Conservation (phyloP, 2,797 vertebrate species). For the Microtus agrestis region DNA sequence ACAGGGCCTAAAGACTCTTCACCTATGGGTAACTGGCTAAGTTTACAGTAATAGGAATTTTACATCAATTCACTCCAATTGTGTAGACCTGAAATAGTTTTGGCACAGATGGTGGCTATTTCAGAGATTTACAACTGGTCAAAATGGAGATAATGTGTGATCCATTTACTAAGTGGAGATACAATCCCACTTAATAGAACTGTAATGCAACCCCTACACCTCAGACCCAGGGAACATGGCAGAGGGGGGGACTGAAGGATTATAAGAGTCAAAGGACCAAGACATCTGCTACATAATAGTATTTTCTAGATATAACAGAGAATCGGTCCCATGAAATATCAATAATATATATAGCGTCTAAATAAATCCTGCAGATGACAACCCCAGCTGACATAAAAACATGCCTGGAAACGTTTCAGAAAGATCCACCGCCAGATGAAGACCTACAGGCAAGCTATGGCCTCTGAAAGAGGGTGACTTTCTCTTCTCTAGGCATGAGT, state of each 20-base stretch:
- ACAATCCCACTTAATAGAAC: not conserved
- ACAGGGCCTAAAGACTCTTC: not conserved
- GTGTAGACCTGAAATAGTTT: not conserved
- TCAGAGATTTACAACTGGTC: no score
- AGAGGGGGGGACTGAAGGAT: not conserved
- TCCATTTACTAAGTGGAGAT: no score
- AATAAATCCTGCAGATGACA: not conserved
- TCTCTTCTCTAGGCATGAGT: not conserved
- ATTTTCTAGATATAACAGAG: no score
- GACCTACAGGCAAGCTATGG: not conserved
- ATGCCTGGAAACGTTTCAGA: not conserved
- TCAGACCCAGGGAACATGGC: not conserved
- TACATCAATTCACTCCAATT: not conserved
- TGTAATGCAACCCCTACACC: not conserved
- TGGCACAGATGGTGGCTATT: not conserved
- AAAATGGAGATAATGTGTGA: not conserved
- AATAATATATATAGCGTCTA: not conserved
- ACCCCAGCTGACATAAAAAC: not conserved
- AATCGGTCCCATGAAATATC: not conserved
- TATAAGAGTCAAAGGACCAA: no score
- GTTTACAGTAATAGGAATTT: not conserved
- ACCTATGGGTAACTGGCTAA: not conserved
- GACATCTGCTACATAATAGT: no score
- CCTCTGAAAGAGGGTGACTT: not conserved
- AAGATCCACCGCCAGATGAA: not conserved